phyloP scores from a whole-genome alignment of 2,797 vertebrate species.

The Periophthalmus magnuspinnatus region DNA sequence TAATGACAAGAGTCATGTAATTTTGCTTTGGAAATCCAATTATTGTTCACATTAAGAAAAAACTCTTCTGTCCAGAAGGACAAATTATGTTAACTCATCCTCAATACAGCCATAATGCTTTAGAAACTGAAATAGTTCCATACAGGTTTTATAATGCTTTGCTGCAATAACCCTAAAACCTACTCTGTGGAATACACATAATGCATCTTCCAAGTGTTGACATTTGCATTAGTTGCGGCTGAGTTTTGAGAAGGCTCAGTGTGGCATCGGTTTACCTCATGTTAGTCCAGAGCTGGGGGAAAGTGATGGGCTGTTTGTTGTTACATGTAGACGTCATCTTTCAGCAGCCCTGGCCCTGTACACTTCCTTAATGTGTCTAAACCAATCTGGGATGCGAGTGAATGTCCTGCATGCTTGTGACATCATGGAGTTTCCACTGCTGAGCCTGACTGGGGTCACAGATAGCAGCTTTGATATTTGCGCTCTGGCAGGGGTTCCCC shows the following conservation, averaged over 20 bases:
- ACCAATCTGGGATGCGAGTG: slow-evolving; percentile 49
- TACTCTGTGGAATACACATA: background rate
- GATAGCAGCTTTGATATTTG: slow-evolving; percentile 68
- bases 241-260: slow-evolving; percentile 37
- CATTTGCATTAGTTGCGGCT: slow-evolving; percentile 47
- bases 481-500: slow-evolving; percentile 67
- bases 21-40: too few species aligned
- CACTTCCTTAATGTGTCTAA: slow-evolving; percentile 52
- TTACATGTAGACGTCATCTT: slow-evolving; percentile 47
- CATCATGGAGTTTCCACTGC: slow-evolving; percentile 78
- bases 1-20: too few species aligned
- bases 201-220: slow-evolving; percentile 38
- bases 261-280: slow-evolving; percentile 40
- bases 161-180: background rate
- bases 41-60: background rate
- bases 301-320: slow-evolving; percentile 26
- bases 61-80: background rate
- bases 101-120: too few species aligned
- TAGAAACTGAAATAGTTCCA: background rate
- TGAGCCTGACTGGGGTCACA: slow-evolving; percentile 38
- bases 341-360: slow-evolving; percentile 42
- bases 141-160: background rate
- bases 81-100: background rate
- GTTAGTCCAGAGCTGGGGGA: slow-evolving; percentile 30
- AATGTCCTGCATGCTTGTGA: slow-evolving; percentile 57